Evolutionary conservation across 2,888 invertebrate species (phyloP), one percentile per base, ranked within the genome.

Genomic region (Caenorhabditis japonica): DNA sequence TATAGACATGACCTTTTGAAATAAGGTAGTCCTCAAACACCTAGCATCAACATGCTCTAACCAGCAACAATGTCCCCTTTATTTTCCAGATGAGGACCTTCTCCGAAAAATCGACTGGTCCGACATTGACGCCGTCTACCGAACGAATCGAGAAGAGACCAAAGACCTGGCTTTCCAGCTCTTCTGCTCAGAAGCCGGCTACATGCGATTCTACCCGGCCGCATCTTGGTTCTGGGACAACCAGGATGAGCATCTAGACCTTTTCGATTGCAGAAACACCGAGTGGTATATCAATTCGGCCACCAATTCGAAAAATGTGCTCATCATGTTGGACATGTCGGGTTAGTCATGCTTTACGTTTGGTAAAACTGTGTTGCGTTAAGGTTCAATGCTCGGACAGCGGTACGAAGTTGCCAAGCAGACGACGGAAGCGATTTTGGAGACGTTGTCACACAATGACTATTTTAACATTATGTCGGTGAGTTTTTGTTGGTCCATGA

Each of bases 381-480:
- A 34, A 66, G 79, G 79, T 25, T 69, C 69, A 0, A 79, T 79
- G 79, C 47, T 79, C 2, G 79, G 79, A 95, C 96, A 51, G 38
- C 41, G 82, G 76, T 92, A 93, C 85, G 94, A 95, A 89, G 95
- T 97, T 82, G 95, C 94, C 13, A 92, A 92, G 84, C 92, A 93
- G 85, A 97, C 97, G 0, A 92, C 97, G 21, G 91, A 92, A 68
- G 93, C 93, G 39, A 92, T 99, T 70, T 89, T 99, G 83, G 94
- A 95, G 75, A 97, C 99, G 0, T 91, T 99, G 51, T 95, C 95
- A 7, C 97, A 97, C 88, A 97, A 99, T 88, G 99, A 99, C 89
- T 97, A 93, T 88, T 93, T 99, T 62, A 97, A 96, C 84, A 93
- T 99, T 27, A 92, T 94, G 83, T 92, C 92, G 83, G 90, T 90